Evolutionary conservation across 2,113 vertebrate species (phyloP).

Genomic region (Zosterops pallidus): DNA sequence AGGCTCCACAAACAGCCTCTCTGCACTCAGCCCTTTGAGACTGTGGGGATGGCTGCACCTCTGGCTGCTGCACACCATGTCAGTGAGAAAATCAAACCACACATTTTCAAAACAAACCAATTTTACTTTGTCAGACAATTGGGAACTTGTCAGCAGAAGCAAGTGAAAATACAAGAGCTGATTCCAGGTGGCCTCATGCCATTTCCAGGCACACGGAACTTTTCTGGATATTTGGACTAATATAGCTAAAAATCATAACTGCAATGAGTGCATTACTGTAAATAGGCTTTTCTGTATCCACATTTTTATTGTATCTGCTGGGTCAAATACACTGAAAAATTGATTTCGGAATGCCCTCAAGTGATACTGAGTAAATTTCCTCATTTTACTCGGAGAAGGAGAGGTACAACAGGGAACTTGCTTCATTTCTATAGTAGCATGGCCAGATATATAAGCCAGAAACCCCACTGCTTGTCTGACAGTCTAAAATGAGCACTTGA

Average conservation of each 20-base stretch:
- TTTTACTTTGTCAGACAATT: not conserved
- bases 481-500: not conserved
- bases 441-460: not conserved
- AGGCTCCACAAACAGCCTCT: fast-evolving
- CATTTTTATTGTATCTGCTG: not conserved
- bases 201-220: not conserved
- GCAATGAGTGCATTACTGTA: not conserved
- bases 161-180: not conserved
- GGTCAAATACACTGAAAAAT: not conserved
- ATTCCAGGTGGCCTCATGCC: not conserved
- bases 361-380: not conserved
- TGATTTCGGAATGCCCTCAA: not conserved
- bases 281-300: not conserved
- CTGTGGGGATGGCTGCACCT: not conserved
- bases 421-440: not conserved
- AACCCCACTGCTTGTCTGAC: not conserved
- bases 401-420: not conserved
- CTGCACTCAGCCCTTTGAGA: fast-evolving
- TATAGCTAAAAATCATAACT: not conserved
- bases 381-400: not conserved
- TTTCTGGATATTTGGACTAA: not conserved
- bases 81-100: not conserved
- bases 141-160: not conserved
- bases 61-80: not conserved
- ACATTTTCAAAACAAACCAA: not conserved